phyloP scores from a whole-genome alignment of 1,140 invertebrate genomes.

The Metaphire vulgaris region DNA sequence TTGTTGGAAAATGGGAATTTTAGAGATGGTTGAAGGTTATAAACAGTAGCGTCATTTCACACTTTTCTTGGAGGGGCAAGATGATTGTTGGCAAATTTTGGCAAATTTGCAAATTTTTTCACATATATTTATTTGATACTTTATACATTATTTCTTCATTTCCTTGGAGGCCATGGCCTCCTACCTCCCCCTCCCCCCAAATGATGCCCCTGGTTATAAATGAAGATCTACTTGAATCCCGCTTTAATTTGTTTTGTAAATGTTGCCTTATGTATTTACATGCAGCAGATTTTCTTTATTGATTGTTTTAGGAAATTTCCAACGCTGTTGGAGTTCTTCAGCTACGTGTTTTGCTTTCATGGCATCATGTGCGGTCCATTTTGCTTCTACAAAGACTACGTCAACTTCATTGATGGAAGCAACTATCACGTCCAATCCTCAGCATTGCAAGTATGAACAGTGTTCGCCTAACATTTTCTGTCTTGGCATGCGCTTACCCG shows the following conservation, averaged over 20 bases:
- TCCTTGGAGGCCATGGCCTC: no score
- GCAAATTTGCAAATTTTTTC: no score
- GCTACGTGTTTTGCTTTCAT: slow-evolving; percentile 83
- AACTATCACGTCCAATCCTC: slow-evolving; percentile 1
- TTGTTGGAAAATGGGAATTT: no score
- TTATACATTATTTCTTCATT: no score
- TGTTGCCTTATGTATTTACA: background rate
- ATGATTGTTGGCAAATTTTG: no score
- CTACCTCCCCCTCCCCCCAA: no score
- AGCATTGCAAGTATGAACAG: background rate
- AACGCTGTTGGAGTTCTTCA: slow-evolving; percentile 39
- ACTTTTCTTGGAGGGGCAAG: no score
- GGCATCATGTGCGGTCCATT: slow-evolving; percentile 86
- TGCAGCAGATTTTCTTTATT: slow-evolving; percentile 30
- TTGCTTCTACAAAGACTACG: slow-evolving; percentile 86
- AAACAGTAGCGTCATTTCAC: no score
- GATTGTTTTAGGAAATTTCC: slow-evolving; percentile 45
- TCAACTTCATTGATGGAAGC: slow-evolving; percentile 75
- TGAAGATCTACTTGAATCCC: background rate
- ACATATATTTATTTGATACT: no score
- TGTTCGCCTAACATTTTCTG: background rate
- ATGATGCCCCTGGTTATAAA: no score
- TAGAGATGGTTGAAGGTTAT: no score
- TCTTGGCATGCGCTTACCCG: background rate
- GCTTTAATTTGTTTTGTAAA: background rate